A percentile compares a stretch with the other conserved stretches of the same genome.
Conservation (phyloP, 2,797 vertebrate species). For the Percopsis omiscomaycus region DNA sequence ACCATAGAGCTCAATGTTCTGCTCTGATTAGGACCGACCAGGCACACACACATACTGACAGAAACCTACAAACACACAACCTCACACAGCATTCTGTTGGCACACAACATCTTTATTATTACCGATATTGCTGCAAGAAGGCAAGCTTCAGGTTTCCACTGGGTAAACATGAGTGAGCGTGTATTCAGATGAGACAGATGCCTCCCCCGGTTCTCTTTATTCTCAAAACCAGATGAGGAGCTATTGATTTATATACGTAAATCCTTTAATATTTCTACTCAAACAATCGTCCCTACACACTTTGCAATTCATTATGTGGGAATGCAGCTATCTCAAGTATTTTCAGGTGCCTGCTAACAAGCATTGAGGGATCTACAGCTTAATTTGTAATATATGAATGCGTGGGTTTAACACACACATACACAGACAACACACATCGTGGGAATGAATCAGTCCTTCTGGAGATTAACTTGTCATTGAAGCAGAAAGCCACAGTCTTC, state of each 20-base stretch:
- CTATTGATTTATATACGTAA: slow-evolving; percentile 42
- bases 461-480: slow-evolving; percentile 61
- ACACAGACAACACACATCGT: slow-evolving; percentile 7
- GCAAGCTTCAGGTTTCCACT: slow-evolving; percentile 29
- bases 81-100: not conserved
- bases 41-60: slow-evolving; percentile 6
- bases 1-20: slow-evolving; percentile 57
- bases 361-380: slow-evolving; percentile 42
- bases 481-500: slow-evolving; percentile 42
- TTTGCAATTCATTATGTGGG: slow-evolving; percentile 20
- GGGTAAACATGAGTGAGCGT: slow-evolving; percentile 31
- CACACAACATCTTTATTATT: slow-evolving; percentile 10
- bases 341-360: slow-evolving; percentile 4
- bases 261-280: slow-evolving; percentile 27
- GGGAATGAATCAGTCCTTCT: slow-evolving; percentile 37
- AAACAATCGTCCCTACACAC: slow-evolving; percentile 11
- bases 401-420: slow-evolving; percentile 12
- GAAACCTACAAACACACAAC: slow-evolving; percentile 1
- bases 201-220: slow-evolving; percentile 31
- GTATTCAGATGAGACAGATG: slow-evolving; percentile 33
- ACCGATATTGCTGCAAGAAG: slow-evolving; percentile 16
- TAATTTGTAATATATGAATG: slow-evolving; percentile 30
- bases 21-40: slow-evolving; percentile 65
- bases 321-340: slow-evolving; percentile 9
- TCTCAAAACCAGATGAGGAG: slow-evolving; percentile 30